Evolutionary conservation across 2,113 vertebrate genomes (phyloP), one percentile per base, ranked within the genome.

Genomic region (Hymenochirus boettgeri): DNA sequence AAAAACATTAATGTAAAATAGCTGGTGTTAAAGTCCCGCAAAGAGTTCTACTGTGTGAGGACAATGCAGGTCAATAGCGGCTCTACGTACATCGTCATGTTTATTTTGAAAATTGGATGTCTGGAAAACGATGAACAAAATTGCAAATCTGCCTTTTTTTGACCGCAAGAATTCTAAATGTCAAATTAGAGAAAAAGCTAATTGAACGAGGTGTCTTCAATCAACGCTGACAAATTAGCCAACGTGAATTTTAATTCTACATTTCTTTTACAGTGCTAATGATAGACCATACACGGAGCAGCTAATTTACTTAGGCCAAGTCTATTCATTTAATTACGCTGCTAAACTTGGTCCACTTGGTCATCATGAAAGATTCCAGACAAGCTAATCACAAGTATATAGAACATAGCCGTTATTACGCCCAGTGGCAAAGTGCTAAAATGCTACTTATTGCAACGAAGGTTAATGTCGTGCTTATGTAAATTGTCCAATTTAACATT

Each of bases 401-500:
- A 86, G 85, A 88, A 90, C 87, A 86, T 84, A 85, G 87, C 85
- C 82, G 85, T 85, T 85, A 88, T 90, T 85, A 86, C 87, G 87
- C 86, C 88, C 86, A 89, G 86, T 82, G 86, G 88, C 88, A 87
- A 90, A 87, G 86, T 85, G 85, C 86, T 90, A 86, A 91, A 90
- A 88, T 88, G 89, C 86, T 91, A 89, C 88, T 90, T 89, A 88
- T 86, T 86, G 85, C 85, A 88, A 80, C 71, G 87, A 90, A 91
- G 89, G 88, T 90, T 90, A 91, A 90, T 89, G 85, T 86, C 83
- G 85, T 88, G 86, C 89, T 91, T 91, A 91, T 91, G 89, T 91
- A 91, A 91, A 91, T 91, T 89, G 88, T 91, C 86, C 88, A 89
- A 90, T 91, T 89, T 91, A 87, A 86, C 88, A 90, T 91, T 90